Conservation (phyloP, 2,888 invertebrate species). For the Theretra japonica region DNA sequence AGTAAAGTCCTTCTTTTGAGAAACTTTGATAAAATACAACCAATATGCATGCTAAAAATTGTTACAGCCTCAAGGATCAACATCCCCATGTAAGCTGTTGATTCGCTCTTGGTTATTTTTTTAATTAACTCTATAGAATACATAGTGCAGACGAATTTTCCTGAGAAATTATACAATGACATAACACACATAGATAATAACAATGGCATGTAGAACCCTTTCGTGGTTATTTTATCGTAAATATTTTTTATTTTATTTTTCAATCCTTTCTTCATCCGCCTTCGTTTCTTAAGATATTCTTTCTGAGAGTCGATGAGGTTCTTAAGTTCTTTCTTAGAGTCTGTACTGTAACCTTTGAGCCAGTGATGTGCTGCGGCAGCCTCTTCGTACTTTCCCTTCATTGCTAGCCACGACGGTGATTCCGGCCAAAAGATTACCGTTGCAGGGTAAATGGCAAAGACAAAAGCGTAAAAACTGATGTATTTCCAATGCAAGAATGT, state of each 20-base stretch:
- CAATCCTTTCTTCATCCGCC: slow-evolving; percentile 34
- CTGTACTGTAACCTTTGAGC: slow-evolving; percentile 49
- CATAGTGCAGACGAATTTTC: slow-evolving; percentile 53
- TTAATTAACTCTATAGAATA: slow-evolving; percentile 59
- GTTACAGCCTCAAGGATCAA: slow-evolving; percentile 60
- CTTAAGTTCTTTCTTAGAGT: slow-evolving; percentile 51
- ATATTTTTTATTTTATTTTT: slow-evolving; percentile 35
- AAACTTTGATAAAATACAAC: slow-evolving; percentile 44
- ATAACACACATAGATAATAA: slow-evolving; percentile 41
- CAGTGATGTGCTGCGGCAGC: slow-evolving; percentile 49
- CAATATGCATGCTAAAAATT: slow-evolving; percentile 52
- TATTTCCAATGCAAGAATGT: slow-evolving; percentile 53
- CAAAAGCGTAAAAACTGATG: slow-evolving; percentile 47
- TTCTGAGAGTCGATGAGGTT: slow-evolving; percentile 45
- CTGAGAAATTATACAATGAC: slow-evolving; percentile 44
- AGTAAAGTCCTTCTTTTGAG: slow-evolving; percentile 49
- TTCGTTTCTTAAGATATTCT: slow-evolving; percentile 37
- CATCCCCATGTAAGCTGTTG: slow-evolving; percentile 55
- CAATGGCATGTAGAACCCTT: slow-evolving; percentile 54
- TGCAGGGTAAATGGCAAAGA: slow-evolving; percentile 44
- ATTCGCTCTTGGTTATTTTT: slow-evolving; percentile 51
- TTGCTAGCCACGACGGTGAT: slow-evolving; percentile 58
- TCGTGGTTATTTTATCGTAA: slow-evolving; percentile 40
- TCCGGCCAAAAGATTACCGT: slow-evolving; percentile 51
- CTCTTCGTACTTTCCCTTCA: slow-evolving; percentile 47